A percentile compares a stretch with the other conserved stretches of the same genome.
Conservation (phyloP, 1,140 invertebrate species). For the Elymnias hypermnestra region DNA sequence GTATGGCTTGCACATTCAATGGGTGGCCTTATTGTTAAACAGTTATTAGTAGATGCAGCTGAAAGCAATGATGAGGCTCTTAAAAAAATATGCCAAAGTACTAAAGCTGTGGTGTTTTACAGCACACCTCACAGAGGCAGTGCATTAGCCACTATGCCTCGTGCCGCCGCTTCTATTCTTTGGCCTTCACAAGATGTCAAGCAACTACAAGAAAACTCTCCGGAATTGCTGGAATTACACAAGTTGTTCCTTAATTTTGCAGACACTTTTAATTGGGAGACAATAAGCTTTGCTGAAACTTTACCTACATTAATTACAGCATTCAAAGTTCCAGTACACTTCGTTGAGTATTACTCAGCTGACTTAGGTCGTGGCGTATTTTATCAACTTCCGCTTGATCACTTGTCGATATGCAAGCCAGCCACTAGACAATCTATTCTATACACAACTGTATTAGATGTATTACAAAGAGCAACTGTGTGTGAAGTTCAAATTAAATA, state of each 20-base stretch:
- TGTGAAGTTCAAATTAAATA: slow-evolving; percentile 36
- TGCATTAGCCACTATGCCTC: slow-evolving; percentile 73
- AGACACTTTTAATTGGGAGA: slow-evolving; percentile 76
- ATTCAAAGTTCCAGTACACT: slow-evolving; percentile 78
- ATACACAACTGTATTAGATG: slow-evolving; percentile 62
- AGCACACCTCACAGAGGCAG: slow-evolving; percentile 86
- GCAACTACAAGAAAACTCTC: slow-evolving; percentile 85
- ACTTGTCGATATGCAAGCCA: slow-evolving; percentile 89
- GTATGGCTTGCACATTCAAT: slow-evolving; percentile 91
- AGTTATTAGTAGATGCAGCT: slow-evolving; percentile 61
- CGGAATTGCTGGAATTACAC: slow-evolving; percentile 80
- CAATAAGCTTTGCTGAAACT: slow-evolving; percentile 86
- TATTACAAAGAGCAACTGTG: slow-evolving; percentile 36
- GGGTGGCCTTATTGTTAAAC: slow-evolving; percentile 89
- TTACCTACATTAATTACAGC: slow-evolving; percentile 81
- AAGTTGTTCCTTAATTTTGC: slow-evolving; percentile 79
- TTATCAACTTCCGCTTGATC: slow-evolving; percentile 83
- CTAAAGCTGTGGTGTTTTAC: slow-evolving; percentile 86
- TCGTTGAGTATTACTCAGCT: slow-evolving; percentile 83
- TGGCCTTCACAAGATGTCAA: slow-evolving; percentile 89
- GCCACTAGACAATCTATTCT: slow-evolving; percentile 76
- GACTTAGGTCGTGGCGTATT: slow-evolving; percentile 86
- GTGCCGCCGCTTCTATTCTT: slow-evolving; percentile 81
- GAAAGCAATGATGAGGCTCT: slow-evolving; percentile 39
- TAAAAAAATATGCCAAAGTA: slow-evolving; percentile 78